A percentile compares a stretch with the other conserved stretches of the same genome.
These are phyloP conservation scores for Drosophila erecta DNA, from an alignment of 1,140 invertebrate genomes.

Conservation along the genomic window DNA sequence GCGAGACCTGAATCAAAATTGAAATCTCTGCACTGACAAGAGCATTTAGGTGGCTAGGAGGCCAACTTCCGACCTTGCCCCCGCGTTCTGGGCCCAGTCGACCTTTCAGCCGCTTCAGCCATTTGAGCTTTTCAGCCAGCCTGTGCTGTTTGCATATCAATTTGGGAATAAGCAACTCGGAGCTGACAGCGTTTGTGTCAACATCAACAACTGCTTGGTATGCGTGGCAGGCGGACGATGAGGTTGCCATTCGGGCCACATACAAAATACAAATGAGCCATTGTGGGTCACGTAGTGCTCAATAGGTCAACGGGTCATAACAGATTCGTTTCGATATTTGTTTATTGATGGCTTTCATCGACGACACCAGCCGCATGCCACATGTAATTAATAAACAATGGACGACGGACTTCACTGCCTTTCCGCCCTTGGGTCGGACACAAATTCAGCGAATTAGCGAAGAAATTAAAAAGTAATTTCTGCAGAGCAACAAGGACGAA, in stretches of 20 bases:
- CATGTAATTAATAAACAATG: constrained; percentile 54
- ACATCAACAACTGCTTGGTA: constrained; percentile 61
- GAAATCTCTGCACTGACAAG: constrained; percentile 60
- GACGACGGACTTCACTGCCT: neutral
- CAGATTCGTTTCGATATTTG: constrained; percentile 51
- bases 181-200: constrained; percentile 36
- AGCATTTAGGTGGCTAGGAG: constrained; percentile 31
- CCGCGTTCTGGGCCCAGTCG: constrained; percentile 2
- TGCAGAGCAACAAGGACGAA: constrained; percentile 23
- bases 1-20: constrained; percentile 51
- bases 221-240: constrained; percentile 62
- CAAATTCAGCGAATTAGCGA: constrained; percentile 58
- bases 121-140: constrained; percentile 7
- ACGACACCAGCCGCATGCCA: neutral
- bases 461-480: constrained; percentile 81
- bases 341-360: constrained; percentile 20
- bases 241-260: constrained; percentile 67
- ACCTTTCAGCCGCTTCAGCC: constrained; percentile 2
- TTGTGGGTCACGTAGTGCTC: constrained; percentile 67
- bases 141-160: constrained; percentile 74
- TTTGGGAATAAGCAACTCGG: constrained; percentile 56
- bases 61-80: constrained; percentile 18
- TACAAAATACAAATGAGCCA: constrained; percentile 79
- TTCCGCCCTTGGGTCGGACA: neutral
- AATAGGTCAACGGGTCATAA: constrained; percentile 74